Conservation (phyloP, 2,113 vertebrate species). For the Lophotis ruficrista region DNA sequence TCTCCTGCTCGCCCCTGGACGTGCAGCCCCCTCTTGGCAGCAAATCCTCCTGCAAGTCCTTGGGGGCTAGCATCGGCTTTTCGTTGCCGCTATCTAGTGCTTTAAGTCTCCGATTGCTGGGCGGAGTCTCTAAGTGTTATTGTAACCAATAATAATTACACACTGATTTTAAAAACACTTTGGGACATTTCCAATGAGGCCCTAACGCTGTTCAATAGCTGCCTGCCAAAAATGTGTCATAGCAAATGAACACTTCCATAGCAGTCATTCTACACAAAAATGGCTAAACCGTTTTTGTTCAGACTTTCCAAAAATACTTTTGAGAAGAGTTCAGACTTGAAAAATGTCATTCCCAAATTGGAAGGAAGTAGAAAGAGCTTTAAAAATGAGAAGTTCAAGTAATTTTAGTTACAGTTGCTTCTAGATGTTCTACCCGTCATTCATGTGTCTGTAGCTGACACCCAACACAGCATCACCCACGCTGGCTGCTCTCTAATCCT, state of each 20-base stretch:
- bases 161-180: background rate
- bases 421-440: background rate
- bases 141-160: background rate
- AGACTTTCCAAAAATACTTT: conserved; percentile 51
- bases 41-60: background rate
- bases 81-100: background rate
- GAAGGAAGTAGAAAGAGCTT: conserved; percentile 28
- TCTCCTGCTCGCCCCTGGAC: background rate
- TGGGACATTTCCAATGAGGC: background rate
- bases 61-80: background rate
- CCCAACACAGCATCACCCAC: background rate
- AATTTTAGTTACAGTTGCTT: conserved; percentile 35
- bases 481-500: background rate
- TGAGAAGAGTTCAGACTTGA: conserved; percentile 4
- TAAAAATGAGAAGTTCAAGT: conserved; percentile 34
- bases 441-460: background rate
- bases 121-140: background rate
- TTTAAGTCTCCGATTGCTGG: background rate
- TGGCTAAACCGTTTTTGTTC: conserved; percentile 38
- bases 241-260: background rate
- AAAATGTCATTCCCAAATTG: conserved; percentile 53
- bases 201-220: background rate
- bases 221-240: conserved; percentile 48
- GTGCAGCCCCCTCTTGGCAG: background rate
- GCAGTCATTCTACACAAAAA: conserved; percentile 10